phyloP scores from a whole-genome alignment of 2,113 vertebrate genomes.

The Crocuta crocuta region DNA sequence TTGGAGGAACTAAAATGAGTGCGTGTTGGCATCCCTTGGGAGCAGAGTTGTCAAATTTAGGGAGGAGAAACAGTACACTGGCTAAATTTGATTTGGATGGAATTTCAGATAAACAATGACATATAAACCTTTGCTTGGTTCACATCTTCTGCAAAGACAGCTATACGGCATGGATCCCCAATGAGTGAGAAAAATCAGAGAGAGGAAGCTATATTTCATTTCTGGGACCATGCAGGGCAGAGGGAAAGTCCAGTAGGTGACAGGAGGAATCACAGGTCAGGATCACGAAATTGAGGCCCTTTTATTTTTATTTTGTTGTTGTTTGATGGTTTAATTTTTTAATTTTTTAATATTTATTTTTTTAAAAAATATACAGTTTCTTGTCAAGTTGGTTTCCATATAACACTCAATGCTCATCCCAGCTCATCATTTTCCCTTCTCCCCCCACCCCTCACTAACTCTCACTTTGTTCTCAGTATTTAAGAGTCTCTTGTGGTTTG shows the following conservation, averaged over 20 bases:
- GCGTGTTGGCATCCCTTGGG: neutral
- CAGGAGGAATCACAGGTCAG: neutral
- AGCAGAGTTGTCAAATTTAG: neutral
- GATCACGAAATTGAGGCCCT: neutral
- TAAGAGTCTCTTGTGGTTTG: too few species aligned
- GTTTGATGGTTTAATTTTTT: too few species aligned
- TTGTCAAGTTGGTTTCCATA: too few species aligned
- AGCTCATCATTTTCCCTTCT: too few species aligned
- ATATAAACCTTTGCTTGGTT: neutral
- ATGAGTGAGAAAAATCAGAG: neutral
- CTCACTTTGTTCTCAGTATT: too few species aligned
- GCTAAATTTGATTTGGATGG: neutral
- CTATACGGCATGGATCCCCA: neutral
- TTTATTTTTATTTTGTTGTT: too few species aligned
- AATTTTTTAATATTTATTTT: too few species aligned
- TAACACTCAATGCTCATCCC: too few species aligned
- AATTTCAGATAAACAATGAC: constrained; percentile 10
- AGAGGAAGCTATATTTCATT: neutral
- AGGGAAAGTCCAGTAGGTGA: neutral
- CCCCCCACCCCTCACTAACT: too few species aligned
- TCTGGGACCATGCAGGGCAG: neutral
- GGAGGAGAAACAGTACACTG: neutral
- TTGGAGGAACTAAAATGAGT: neutral
- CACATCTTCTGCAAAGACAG: neutral
- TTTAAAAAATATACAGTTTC: too few species aligned